A percentile compares a stretch with the other conserved stretches of the same genome.
These are phyloP conservation scores for Dysidea cf. avara DNA, from an alignment of 37 sponge, comb jelly and placozoan species.

Conservation along the genomic window DNA sequence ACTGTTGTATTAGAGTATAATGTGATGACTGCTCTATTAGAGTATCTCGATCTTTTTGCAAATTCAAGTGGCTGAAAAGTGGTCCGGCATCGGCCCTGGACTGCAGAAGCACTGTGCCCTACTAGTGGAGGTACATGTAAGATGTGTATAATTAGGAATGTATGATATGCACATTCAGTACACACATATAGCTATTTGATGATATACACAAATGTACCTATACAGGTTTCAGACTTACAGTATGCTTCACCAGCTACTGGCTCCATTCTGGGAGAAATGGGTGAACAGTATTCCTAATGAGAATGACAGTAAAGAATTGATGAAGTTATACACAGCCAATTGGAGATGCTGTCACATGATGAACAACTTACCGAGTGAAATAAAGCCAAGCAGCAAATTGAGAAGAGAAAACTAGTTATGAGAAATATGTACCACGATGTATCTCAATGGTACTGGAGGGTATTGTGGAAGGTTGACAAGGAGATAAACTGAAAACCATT, in stretches of 20 bases:
- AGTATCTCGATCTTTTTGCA: too few relatives aligned
- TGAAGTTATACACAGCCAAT: too few relatives aligned
- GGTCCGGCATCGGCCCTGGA: too few relatives aligned
- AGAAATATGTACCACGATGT: conserved; percentile 86
- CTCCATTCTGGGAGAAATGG: conserved; percentile 96
- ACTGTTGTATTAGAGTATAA: too few relatives aligned
- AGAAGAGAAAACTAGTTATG: too few relatives aligned
- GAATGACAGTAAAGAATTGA: conserved; percentile 66
- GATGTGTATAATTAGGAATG: not conserved
- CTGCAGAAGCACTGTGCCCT: conserved; percentile 97
- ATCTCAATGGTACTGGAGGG: conserved; percentile 90
- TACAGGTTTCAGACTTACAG: conserved; percentile 91
- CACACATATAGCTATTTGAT: not conserved
- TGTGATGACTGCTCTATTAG: too few relatives aligned
- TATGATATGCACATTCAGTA: not conserved
- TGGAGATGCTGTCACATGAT: too few relatives aligned
- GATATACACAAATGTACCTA: not conserved
- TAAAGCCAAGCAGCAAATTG: too few relatives aligned
- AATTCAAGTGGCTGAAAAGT: too few relatives aligned
- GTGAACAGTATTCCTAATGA: conserved; percentile 55
- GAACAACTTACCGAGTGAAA: too few relatives aligned
- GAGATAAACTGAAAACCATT: conserved; percentile 89
- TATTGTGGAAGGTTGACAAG: conserved; percentile 80
- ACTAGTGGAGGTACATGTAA: conserved; percentile 77
- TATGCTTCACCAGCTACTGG: conserved; percentile 99